Conservation (phyloP, 2,888 invertebrate genomes). For the Troides oblongomaculatus region DNA sequence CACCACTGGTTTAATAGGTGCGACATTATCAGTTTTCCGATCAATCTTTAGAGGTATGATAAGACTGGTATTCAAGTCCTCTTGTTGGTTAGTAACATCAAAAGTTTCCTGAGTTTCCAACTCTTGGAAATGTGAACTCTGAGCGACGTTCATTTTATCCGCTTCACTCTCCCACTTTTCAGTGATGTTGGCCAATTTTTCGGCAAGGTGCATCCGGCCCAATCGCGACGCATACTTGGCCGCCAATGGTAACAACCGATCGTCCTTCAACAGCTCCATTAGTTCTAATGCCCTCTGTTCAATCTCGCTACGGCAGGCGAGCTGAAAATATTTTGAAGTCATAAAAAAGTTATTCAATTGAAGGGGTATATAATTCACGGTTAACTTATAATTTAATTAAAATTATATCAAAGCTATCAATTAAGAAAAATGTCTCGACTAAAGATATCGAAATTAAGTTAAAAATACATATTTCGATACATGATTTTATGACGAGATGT, state of each 20-base stretch:
- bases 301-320: conserved; percentile 90
- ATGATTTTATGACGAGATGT: too few relatives aligned
- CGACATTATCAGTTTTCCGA: conserved; percentile 56
- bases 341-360: not conserved
- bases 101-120: conserved; percentile 65
- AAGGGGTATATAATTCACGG: not conserved
- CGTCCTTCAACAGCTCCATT: conserved; percentile 89
- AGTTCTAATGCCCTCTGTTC: conserved; percentile 93
- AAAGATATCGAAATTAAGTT: not conserved
- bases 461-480: not conserved
- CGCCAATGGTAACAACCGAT: conserved; percentile 88
- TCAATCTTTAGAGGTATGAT: conserved; percentile 68
- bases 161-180: conserved; percentile 54
- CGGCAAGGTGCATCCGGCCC: conserved; percentile 87
- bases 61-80: conserved; percentile 65
- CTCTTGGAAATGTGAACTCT: conserved; percentile 60
- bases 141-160: conserved; percentile 54
- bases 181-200: conserved; percentile 84
- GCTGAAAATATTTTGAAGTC: conserved; percentile 72
- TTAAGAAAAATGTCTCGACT: not conserved
- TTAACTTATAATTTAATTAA: not conserved
- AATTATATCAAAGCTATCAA: not conserved
- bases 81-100: conserved; percentile 61
- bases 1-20: conserved; percentile 69
- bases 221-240: conserved; percentile 93